Base-by-base conservation (phyloP, 1,140 invertebrate genomes). In the Pseudomyrmex flavicornis region DNA sequence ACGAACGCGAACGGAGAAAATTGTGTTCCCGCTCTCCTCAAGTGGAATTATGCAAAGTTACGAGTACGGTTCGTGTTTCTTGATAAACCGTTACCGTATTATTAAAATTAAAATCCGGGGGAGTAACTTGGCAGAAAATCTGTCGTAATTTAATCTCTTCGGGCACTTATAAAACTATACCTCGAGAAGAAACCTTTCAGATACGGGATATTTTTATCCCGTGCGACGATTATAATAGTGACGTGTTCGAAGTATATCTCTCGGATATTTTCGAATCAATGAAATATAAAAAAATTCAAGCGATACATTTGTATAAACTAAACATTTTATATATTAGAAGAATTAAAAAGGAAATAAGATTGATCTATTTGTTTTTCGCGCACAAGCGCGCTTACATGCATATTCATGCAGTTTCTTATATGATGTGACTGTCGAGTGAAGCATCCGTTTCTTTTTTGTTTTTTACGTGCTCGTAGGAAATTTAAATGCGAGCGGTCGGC, bases 81-180 rank as follows among this genome's bases (percentile, higher is more conserved):
- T 65, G 69, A 59, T 61, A 73, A 86, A 83, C 63, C 50, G 79
- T 76, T 75, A 70, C 44, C 77, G 84, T 77, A 79, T 85, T 61
- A 68, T 54, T 50, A 50, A 62, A 86, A 86, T 87, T 74, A 86
- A 86, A 86, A 87, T 83, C 80, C 58, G 54, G 52, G 44, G 17
- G 50, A 72, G 70, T 35, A 35, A 35, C 35, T 35, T 15, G 76
- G 76, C 56, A 72, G 52, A 80, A 59, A 70, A 72, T 80, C 44
- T 72, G 72, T 44, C 44, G 56, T 80, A 80, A 80, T 80, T 80
- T 80, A 80, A 80, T 80, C 76, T 61, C 54, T 61, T 72, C 44
- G 63, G 65, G 52, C 65, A 70, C 35, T 79, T 79, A 59, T 10
- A 66, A 70, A 79, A 46, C 15, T 58, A n/a, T 46, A 20, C 20